These are phyloP conservation scores for Diprion similis DNA, from an alignment of 1,140 invertebrate genomes.

Conservation along the genomic window DNA sequence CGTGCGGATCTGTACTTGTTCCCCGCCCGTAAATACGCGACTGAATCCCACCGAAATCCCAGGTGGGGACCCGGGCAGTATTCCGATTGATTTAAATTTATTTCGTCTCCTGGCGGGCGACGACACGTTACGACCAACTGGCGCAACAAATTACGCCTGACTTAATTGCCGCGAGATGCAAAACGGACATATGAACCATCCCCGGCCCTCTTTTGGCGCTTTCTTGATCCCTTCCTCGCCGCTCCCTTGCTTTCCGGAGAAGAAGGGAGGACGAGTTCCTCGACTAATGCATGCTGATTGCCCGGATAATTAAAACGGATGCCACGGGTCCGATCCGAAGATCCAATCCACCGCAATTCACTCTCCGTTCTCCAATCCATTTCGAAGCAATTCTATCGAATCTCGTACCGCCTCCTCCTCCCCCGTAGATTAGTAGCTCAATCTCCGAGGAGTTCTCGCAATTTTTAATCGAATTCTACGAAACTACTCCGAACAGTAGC, in stretches of 20 bases:
- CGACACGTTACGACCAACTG: conserved; percentile 13
- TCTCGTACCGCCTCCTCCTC: neutral
- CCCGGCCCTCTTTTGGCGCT: neutral
- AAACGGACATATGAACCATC: conserved; percentile 10
- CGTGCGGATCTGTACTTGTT: conserved; percentile 2
- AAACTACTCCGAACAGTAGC: neutral
- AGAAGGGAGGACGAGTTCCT: conserved; percentile 8
- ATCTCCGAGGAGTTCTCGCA: neutral
- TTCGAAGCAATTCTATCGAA: neutral
- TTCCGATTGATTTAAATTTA: conserved; percentile 20
- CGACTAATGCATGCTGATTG: conserved; percentile 20
- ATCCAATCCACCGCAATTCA: conserved; percentile 2
- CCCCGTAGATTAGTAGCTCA: conserved; percentile 5
- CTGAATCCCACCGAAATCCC: neutral
- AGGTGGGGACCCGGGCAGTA: neutral
- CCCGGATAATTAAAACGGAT: conserved; percentile 19
- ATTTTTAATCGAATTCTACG: neutral
- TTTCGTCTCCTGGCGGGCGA: conserved; percentile 10
- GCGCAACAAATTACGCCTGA: conserved; percentile 17
- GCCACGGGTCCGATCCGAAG: conserved; percentile 9
- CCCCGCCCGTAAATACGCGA: neutral
- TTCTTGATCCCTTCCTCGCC: neutral
- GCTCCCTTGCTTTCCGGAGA: neutral
- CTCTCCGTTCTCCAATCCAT: neutral
- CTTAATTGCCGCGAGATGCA: conserved; percentile 12